phyloP scores from a whole-genome alignment of 2,797 vertebrate genomes.

The Onychomys arenicola region DNA sequence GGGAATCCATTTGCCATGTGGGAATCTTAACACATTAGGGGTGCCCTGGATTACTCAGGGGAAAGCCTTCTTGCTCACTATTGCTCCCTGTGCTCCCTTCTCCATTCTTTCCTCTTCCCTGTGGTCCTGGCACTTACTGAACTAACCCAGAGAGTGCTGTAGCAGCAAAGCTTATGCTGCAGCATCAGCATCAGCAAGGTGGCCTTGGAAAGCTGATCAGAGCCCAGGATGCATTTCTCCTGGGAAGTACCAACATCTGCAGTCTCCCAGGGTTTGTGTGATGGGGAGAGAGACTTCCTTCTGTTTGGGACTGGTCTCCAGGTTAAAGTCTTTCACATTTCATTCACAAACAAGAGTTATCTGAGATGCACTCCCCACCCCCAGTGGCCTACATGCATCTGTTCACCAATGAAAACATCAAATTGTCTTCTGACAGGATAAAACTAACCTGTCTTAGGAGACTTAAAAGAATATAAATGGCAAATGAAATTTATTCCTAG shows the following conservation, averaged over 20 bases:
- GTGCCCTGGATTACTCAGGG: background rate
- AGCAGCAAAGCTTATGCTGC: background rate
- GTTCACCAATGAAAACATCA: constrained; percentile 75
- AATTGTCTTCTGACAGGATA: constrained; percentile 54
- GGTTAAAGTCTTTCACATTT: constrained; percentile 70
- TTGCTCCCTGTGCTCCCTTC: background rate
- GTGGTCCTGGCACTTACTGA: background rate
- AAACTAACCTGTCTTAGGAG: constrained; percentile 58
- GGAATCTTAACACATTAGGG: background rate
- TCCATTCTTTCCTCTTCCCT: background rate
- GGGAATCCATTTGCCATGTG: background rate
- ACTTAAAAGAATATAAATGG: constrained; percentile 21
- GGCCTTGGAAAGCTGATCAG: constrained; percentile 57
- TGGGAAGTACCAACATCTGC: constrained; percentile 67
- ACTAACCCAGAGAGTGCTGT: background rate
- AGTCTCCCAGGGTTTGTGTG: constrained; percentile 40
- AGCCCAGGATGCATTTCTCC: constrained; percentile 42
- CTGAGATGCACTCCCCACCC: constrained; percentile 56
- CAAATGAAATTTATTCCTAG: constrained; percentile 53
- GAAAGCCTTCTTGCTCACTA: background rate
- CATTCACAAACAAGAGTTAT: constrained; percentile 83
- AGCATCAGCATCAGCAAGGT: constrained; percentile 36
- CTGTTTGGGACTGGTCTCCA: constrained; percentile 10
- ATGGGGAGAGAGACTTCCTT: background rate
- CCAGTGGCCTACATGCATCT: constrained; percentile 57